Conservation (phyloP, 1,140 invertebrate species). For the Planococcus citri region DNA sequence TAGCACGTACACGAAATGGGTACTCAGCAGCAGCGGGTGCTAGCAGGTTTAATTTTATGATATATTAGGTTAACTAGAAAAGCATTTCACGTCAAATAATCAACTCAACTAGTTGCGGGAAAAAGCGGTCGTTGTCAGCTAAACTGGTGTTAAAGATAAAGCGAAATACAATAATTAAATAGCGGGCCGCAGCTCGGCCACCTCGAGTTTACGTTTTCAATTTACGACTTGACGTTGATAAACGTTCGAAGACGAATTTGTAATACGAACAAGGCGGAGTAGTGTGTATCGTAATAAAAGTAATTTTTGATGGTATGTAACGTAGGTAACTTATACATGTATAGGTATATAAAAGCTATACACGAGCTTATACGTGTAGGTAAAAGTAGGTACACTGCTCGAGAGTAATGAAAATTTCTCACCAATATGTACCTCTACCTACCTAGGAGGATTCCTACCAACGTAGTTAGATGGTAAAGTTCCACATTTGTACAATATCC, state of each 20-base stretch:
- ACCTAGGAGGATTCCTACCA: too few relatives aligned
- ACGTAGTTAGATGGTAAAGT: too few relatives aligned
- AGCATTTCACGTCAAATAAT: not conserved
- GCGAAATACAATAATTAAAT: constrained; percentile 17
- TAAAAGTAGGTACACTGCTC: too few relatives aligned
- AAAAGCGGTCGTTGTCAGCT: constrained; percentile 16
- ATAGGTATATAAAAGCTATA: not conserved
- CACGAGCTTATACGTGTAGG: too few relatives aligned
- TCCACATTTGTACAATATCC: too few relatives aligned
- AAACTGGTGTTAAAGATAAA: constrained; percentile 17
- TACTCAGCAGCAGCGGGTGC: too few relatives aligned
- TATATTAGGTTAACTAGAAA: constrained; percentile 15
- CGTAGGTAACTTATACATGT: not conserved
- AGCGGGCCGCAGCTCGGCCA: not conserved
- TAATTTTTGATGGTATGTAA: constrained; percentile 11
- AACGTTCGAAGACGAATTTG: constrained; percentile 19
- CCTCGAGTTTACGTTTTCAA: constrained; percentile 16
- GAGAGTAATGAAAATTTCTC: too few relatives aligned
- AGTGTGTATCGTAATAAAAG: constrained; percentile 14
- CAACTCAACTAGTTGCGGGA: not conserved
- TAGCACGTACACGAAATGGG: too few relatives aligned
- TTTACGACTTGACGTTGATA: constrained; percentile 15
- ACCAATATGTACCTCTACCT: too few relatives aligned
- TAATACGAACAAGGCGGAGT: constrained; percentile 14
- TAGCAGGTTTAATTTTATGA: not conserved